phyloP scores from a whole-genome alignment of 2,888 invertebrate genomes.

The Andrena minutula region DNA sequence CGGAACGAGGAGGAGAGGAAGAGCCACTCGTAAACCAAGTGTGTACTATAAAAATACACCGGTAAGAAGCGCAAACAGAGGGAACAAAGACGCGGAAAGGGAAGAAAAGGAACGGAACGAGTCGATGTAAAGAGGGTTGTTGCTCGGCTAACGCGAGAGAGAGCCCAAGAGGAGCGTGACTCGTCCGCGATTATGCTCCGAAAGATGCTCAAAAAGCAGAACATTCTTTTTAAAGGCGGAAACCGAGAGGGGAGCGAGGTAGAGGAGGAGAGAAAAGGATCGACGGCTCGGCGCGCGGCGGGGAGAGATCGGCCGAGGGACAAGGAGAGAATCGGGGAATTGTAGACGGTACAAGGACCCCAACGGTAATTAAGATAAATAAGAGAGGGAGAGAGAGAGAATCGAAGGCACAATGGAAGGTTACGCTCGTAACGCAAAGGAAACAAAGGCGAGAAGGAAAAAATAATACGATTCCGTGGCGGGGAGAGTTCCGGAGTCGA shows the following conservation, averaged over 20 bases:
- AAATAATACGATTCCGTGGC: slow-evolving; percentile 44
- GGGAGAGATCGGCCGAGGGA: slow-evolving; percentile 6
- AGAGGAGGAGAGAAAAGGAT: slow-evolving; percentile 7
- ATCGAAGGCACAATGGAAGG: slow-evolving; percentile 55
- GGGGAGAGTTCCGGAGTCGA: slow-evolving; percentile 12
- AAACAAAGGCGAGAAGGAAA: slow-evolving; percentile 52
- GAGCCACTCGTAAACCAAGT: slow-evolving; percentile 41
- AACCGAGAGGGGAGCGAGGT: slow-evolving; percentile 17
- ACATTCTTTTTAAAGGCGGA: slow-evolving; percentile 45
- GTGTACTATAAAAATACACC: slow-evolving; percentile 43
- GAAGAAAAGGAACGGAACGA: slow-evolving; percentile 14
- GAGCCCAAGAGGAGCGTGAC: slow-evolving; percentile 16
- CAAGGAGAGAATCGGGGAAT: slow-evolving; percentile 10
- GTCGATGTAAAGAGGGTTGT: slow-evolving; percentile 38
- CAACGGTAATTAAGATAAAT: slow-evolving; percentile 55
- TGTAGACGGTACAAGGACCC: slow-evolving; percentile 28
- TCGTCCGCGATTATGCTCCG: slow-evolving; percentile 54
- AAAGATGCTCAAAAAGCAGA: slow-evolving; percentile 58
- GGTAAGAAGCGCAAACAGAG: slow-evolving; percentile 41
- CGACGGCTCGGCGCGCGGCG: slow-evolving; percentile 1
- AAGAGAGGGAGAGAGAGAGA: slow-evolving; percentile 36
- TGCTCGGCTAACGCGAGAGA: slow-evolving; percentile 31
- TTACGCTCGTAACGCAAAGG: slow-evolving; percentile 52
- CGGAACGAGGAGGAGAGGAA: not conserved
- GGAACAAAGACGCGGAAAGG: slow-evolving; percentile 32